A percentile compares a stretch with the other conserved stretches of the same genome.
Evolutionary conservation across 2,797 vertebrate genomes (phyloP).

Genomic region (Scomberomorus guttatus): DNA sequence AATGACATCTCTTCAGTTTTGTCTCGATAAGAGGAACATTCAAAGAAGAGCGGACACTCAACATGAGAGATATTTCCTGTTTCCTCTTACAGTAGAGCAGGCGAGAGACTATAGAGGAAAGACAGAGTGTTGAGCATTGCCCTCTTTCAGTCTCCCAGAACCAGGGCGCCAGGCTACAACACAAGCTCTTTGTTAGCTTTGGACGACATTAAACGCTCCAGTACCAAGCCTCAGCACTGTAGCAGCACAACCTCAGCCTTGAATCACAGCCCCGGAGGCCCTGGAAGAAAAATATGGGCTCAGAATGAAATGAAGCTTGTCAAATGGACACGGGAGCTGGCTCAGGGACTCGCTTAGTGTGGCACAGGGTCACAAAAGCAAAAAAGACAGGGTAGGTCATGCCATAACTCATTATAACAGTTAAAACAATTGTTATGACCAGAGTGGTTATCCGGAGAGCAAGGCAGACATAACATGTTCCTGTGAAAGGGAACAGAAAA

Average conservation of each 20-base stretch:
- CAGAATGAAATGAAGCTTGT: constrained; percentile 82
- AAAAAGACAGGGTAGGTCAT: constrained; percentile 62
- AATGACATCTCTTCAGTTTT: constrained; percentile 47
- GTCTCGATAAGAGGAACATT: constrained; percentile 46
- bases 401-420: constrained; percentile 68
- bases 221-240: constrained; percentile 73
- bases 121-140: constrained; percentile 71
- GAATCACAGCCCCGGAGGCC: constrained; percentile 76
- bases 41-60: constrained; percentile 47
- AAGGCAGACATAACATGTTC: constrained; percentile 70
- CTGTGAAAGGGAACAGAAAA: constrained; percentile 63
- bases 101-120: constrained; percentile 57
- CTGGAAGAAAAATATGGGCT: constrained; percentile 80
- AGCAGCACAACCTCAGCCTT: constrained; percentile 77
- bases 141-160: constrained; percentile 82
- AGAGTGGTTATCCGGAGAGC: constrained; percentile 67
- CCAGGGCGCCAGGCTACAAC: constrained; percentile 77
- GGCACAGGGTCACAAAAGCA: constrained; percentile 73
- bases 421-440: constrained; percentile 76
- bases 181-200: constrained; percentile 83
- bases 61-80: constrained; percentile 58
- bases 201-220: constrained; percentile 82
- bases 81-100: constrained; percentile 64
- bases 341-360: constrained; percentile 69
- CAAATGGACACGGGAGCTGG: constrained; percentile 81